A percentile compares a stretch with the other conserved stretches of the same genome.
phyloP scores from a whole-genome alignment of 2,888 invertebrate species.

The Scotopteryx bipunctaria region DNA sequence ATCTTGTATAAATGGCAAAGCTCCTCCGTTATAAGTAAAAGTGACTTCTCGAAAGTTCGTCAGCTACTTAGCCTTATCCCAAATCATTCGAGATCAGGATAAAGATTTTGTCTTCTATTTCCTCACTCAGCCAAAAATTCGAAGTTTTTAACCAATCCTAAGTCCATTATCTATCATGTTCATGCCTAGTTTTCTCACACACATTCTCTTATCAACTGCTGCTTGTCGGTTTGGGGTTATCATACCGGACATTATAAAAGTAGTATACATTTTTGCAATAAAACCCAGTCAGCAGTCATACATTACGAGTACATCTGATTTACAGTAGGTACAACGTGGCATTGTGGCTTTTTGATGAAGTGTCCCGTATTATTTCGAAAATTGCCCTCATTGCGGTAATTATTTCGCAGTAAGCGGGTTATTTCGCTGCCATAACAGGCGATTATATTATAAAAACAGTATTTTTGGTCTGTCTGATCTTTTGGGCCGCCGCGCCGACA shows the following conservation, averaged over 20 bases:
- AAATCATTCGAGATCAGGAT: no score
- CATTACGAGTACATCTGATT: no score
- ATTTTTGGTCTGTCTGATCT: conserved; percentile 6
- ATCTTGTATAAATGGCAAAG: no score
- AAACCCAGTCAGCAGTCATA: not conserved
- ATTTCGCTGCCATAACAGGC: conserved; percentile 1
- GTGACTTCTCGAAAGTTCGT: no score
- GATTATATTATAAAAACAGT: not conserved
- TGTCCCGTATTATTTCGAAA: not conserved
- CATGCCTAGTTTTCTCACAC: conserved; percentile 9
- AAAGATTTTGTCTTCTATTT: no score
- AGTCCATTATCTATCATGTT: conserved; percentile 4
- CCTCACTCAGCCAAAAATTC: no score
- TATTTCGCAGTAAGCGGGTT: not conserved
- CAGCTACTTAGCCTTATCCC: no score
- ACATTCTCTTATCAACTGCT: conserved; percentile 12
- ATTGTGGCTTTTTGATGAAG: no score
- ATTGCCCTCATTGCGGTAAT: not conserved
- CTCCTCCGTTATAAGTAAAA: no score
- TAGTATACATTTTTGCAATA: conserved; percentile 32
- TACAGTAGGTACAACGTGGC: no score
- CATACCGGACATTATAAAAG: conserved; percentile 39
- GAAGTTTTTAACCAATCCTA: not conserved
- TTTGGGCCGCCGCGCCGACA: conserved; percentile 13
- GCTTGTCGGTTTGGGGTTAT: conserved; percentile 38